Base-by-base conservation (phyloP, 1,140 invertebrate genomes). In the Drosophila tsacasi region DNA sequence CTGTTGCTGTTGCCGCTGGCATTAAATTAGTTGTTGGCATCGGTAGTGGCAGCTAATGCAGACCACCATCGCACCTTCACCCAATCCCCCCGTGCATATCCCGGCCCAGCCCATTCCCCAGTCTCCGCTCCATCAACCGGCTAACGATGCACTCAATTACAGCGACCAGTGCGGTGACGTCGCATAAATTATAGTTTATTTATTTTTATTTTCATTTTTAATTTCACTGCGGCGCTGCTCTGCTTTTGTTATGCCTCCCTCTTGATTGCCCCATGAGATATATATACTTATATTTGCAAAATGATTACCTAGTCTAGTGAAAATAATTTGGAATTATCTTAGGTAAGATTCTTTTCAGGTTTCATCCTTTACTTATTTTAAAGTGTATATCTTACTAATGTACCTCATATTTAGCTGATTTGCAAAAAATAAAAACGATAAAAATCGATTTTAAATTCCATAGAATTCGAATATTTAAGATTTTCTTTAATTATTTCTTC, bases 11-110 rank as follows among this genome's bases (percentile, higher is more conserved):
- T 73, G 77, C 82, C 72, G 76, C 72, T 81, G 77, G 84, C 84
- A 89, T 78, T 87, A 87, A 87, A 87, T 89, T 87, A 87, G 84
- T 87, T 87, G 84, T 87, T 87, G 85, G 84, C 84, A 90, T 82
- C 81, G 69, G 69, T 67, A 59, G 84, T 84, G 86, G 74, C 72
- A 86, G 67, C 67, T 68, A 71, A 68, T 71, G 67, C 67, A 68
- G 39, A 69, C 49, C 67, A 68, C 67, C 67, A n/a, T n/a, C n/a
- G n/a, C n/a, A 58, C 54, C 67, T 57, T 25, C 54, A 57, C 49
- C 67, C 67, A 71, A 46, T 63, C 68, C 64, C 54, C 59, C 40
- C 61, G 8, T 13, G 37, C 3, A 19, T n/a, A 17, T 25, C 59
- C 23, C 67, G 25, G 39, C 21, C 27, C 65, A 19, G 17, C 10